A percentile compares a stretch with the other conserved stretches of the same genome.
phyloP scores from a whole-genome alignment of 2,888 invertebrate genomes.

The Sarcophaga carnaria region DNA sequence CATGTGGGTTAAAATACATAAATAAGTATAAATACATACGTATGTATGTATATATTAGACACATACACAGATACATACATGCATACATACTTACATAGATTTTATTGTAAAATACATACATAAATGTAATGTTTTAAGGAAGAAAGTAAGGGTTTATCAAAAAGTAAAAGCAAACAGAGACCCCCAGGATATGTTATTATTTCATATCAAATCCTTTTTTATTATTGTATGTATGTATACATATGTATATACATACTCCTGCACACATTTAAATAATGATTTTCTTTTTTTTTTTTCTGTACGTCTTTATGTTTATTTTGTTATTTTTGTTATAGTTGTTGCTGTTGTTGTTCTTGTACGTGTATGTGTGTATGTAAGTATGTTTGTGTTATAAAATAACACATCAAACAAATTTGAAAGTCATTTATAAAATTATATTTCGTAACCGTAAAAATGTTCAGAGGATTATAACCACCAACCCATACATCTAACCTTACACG shows the following conservation, averaged over 20 bases:
- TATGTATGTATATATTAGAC: background rate
- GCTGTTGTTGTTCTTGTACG: background rate
- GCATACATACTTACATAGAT: background rate
- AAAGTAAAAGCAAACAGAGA: background rate
- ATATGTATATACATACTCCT: background rate
- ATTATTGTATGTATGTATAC: conserved; percentile 13
- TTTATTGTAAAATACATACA: too few species aligned
- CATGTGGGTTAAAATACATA: conserved; percentile 53
- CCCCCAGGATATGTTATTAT: background rate
- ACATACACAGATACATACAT: conserved; percentile 8
- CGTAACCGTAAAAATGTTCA: background rate
- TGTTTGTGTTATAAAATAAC: background rate
- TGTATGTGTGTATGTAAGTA: background rate
- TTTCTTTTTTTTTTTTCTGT: too few species aligned
- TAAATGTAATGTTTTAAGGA: background rate
- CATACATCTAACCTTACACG: conserved; percentile 8
- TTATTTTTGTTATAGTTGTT: too few species aligned
- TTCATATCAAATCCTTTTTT: background rate
- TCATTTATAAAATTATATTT: background rate
- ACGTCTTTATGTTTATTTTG: too few species aligned
- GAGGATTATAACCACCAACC: conserved; percentile 27
- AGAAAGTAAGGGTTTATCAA: conserved; percentile 65
- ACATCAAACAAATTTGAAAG: background rate
- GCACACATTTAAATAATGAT: background rate
- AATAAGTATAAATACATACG: background rate